Evolutionary conservation across 2,113 vertebrate genomes (phyloP).

Genomic region (Muntiacus reevesi): DNA sequence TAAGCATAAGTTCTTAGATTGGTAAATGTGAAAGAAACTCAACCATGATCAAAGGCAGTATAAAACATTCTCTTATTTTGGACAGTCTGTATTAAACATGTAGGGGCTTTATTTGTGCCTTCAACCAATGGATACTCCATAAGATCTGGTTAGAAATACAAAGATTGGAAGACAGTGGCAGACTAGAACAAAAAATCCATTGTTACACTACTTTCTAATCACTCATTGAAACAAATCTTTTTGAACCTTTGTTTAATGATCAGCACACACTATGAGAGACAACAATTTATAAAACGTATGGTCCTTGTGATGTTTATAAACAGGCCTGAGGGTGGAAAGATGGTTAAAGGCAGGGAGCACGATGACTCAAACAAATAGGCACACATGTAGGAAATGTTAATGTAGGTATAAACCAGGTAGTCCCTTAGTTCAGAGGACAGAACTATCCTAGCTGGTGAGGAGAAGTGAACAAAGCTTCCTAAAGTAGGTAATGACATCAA

Average conservation of each 20-base stretch:
- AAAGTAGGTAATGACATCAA: neutral
- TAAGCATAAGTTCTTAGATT: neutral
- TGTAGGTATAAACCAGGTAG: neutral
- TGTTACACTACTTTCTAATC: neutral
- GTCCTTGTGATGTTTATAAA: neutral
- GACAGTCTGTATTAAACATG: neutral
- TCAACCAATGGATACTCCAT: neutral
- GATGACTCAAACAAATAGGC: neutral
- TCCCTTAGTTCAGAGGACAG: neutral
- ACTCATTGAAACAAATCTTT: neutral
- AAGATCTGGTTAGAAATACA: neutral
- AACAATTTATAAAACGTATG: neutral
- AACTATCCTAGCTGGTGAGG: neutral
- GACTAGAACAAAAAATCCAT: neutral
- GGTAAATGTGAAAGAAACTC: neutral
- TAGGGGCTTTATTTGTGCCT: neutral
- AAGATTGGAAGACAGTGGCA: neutral
- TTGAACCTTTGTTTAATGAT: neutral
- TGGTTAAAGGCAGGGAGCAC: neutral
- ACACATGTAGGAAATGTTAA: neutral
- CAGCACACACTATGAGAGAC: neutral
- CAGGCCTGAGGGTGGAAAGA: neutral
- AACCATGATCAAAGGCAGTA: neutral
- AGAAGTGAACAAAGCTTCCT: neutral
- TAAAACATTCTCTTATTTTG: neutral